Base-by-base conservation (phyloP, 2,797 vertebrate species). In the Miichthys miiuy region DNA sequence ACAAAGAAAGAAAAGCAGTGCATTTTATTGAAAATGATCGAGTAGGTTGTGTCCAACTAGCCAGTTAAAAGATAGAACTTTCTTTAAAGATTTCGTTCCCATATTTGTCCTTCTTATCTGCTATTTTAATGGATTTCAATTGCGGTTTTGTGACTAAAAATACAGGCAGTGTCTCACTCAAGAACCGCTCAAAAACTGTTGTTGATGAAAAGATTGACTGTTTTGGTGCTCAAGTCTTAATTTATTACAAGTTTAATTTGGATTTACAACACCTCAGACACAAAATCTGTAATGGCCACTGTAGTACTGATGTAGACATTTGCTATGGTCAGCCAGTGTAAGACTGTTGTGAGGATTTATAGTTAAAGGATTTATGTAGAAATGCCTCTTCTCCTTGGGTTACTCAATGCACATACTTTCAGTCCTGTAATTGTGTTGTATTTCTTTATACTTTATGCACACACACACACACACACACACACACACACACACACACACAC, bases 321-420 rank as follows among this genome's bases (percentile, higher is more conserved):
- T 77, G 75, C 44, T 52, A 1, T 8, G 52, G 70, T 81, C 68
- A 72, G 67, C 56, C 18, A 20, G 52, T 79, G 34, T 76, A 16
- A 71, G 16, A 58, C 58, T 52, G 68, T 56, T 62, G 20, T 68
- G 44, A 63, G 57, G 80, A 79, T 85, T 85, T 80, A 75, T 63
- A 41, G 51, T 72, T 10, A 44, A 34, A 38, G 47, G 65, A 83
- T 71, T 74, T 72, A 82, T 77, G 51, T 41, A 54, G 68, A 60
- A 72, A 67, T 51, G n/a, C 38, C 38, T 79, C 58, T 52, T 81
- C 13, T 77, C 38, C n/a, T 7, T 23, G 10, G 52, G 79, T 30
- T 70, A 51, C 42, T 27, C 27, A 38, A 1, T 56, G 60, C 20
- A 61, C n/a, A 75, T 60, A 51, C 69, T 65, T 72, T 65, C 42